These are phyloP conservation scores for Drosophila bocki DNA, from an alignment of 1,140 invertebrate species.

Conservation along the genomic window DNA sequence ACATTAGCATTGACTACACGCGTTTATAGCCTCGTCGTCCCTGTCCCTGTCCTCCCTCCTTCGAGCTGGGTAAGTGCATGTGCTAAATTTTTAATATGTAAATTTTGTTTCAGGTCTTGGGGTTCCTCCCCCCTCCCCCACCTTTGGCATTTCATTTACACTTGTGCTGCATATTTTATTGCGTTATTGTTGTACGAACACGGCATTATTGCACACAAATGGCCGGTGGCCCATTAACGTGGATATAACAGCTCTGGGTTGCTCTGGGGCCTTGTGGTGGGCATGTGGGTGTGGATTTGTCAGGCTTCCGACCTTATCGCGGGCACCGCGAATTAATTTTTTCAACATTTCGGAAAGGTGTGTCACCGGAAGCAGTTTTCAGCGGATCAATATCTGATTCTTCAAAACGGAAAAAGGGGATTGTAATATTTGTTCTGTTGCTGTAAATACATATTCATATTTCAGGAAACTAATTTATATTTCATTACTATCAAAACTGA, in stretches of 20 bases:
- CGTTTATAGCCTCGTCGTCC: constrained; percentile 49
- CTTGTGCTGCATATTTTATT: constrained; percentile 80
- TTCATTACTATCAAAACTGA: too few relatives aligned
- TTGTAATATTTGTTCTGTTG: background rate
- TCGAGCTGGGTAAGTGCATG: constrained; percentile 60
- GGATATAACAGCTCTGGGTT: constrained; percentile 27
- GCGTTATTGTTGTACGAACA: constrained; percentile 45
- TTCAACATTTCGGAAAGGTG: constrained; percentile 41
- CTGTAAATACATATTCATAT: background rate
- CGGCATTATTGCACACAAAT: constrained; percentile 72
- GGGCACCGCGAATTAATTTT: constrained; percentile 55
- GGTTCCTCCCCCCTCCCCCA: background rate
- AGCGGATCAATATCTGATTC: constrained; percentile 1
- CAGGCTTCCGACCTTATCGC: constrained; percentile 10
- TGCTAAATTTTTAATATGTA: constrained; percentile 81
- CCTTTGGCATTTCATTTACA: constrained; percentile 76
- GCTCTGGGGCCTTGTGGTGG: background rate
- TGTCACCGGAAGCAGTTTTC: background rate
- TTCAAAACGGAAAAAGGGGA: background rate
- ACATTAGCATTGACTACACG: constrained; percentile 80
- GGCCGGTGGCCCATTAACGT: constrained; percentile 65
- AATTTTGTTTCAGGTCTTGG: constrained; percentile 41
- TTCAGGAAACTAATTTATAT: background rate
- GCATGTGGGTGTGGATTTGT: background rate
- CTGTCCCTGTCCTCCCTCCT: background rate